Base-by-base conservation (phyloP, 1,140 invertebrate species). In the Hydropsyche tenuis region DNA sequence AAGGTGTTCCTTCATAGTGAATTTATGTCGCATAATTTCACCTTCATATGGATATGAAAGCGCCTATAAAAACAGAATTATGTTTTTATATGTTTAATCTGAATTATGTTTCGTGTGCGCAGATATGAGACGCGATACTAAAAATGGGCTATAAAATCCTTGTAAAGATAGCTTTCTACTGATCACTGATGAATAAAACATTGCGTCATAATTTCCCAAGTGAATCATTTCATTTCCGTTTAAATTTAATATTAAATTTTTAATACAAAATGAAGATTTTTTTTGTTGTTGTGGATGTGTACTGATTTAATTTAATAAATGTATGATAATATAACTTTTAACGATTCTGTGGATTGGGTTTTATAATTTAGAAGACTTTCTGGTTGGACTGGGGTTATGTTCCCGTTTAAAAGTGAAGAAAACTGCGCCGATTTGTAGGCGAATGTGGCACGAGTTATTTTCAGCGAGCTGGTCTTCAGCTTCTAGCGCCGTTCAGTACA, bases 371-470 rank as follows among this genome's bases (percentile, higher is more conserved):
- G n/a, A n/a, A n/a, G n/a, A n/a, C n/a, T n/a, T n/a, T n/a, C n/a
- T n/a, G n/a, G n/a, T n/a, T n/a, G n/a, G n/a, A n/a, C 30, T 18
- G 48, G 48, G 20, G 48, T 7, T 48, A 6, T 14, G 46, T n/a
- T 18, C 16, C 12, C 46, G 46, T 48, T 53, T 53, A 53, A 20
- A 53, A 4, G 20, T 53, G 48, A 53, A 37, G 48, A 53, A 53
- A 53, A 53, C 7, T 53, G 20, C 16, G 48, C 20, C 20, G 48
- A 20, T 60, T 60, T 60, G 56, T 60, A 27, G 56, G 20, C 56
- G 56, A 60, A 60, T 60, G 56, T 60, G 56, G 56, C 23, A 27
- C 56, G 56, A 60, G 56, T 25, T 60, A 60, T 60, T 60, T 60
- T 23, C 23, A 9, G 0, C 22, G 56, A 60, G 56, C 56, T 60